Base-by-base conservation (phyloP, 2,888 invertebrate species). In the Campoplex nolae region DNA sequence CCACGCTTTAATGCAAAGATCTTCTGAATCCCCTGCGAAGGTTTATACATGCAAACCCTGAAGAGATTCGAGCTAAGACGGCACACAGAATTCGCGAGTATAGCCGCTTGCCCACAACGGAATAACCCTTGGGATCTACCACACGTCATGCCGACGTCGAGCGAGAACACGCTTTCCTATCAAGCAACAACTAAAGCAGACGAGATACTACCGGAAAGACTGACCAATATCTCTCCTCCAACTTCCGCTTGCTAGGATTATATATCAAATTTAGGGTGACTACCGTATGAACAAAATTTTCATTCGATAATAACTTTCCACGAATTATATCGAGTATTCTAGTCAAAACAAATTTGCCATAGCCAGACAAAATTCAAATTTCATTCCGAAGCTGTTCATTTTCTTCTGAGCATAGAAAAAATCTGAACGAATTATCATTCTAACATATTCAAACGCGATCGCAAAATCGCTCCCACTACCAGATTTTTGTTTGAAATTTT, bases 91-190 rank as follows among this genome's bases (percentile, higher is more conserved):
- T 85, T 87, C 90, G 91, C 90, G 91, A 91, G 78, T 77, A 58
- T 54, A 75, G 62, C 65, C 2, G 62, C 71, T 75, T 73, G 73
- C 51, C 48, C 67, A 54, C 51, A 67, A 73, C 58, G 76, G 32
- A 84, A 91, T 92, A 92, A 92, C 93, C 92, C 92, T 90, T 85
- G 93, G 93, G 94, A 94, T 94, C 94, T 65, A 54, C 35, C 54
- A 94, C 93, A 91, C 93, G 93, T 93, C 94, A 93, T 93, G 91
- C 93, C 91, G 89, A 88, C 90, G 91, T 91, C 90, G 76, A 87
- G 86, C 23, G 23, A 88, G 88, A 76, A 51, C 54, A 58, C n/a
- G 86, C 73, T 83, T 84, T 78, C 77, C 84, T 67, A 48, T 51
- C 45, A 65, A 68, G 54, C 51, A 56, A 79, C 74, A 83, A 54